Conservation (phyloP, 2,888 invertebrate genomes). For the Thymelicus acteon region DNA sequence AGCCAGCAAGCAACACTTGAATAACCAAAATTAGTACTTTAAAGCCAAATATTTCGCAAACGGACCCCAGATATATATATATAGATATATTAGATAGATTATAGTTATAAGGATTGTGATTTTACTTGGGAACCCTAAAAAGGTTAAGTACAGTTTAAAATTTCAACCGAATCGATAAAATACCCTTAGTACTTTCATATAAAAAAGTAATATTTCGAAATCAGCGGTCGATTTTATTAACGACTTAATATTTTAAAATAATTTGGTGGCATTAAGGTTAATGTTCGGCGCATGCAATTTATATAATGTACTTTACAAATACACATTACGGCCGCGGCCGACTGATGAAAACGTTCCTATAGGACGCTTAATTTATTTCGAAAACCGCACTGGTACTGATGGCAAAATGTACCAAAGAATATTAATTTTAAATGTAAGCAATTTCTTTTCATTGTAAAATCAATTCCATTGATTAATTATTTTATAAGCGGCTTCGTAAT, state of each 20-base stretch:
- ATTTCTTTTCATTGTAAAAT: slow-evolving; percentile 27
- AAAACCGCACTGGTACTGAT: slow-evolving; percentile 30
- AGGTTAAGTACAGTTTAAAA: too few relatives aligned
- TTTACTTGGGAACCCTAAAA: too few relatives aligned
- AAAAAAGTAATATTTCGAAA: too few relatives aligned
- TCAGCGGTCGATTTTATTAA: too few relatives aligned
- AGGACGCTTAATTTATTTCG: slow-evolving; percentile 31
- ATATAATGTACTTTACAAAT: slow-evolving; percentile 28
- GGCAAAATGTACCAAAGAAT: slow-evolving; percentile 10
- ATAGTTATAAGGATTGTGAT: too few relatives aligned
- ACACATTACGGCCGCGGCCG: slow-evolving; percentile 10
- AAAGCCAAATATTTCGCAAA: too few relatives aligned
- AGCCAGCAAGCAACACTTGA: too few relatives aligned
- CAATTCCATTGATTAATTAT: slow-evolving; percentile 16
- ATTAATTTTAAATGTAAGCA: slow-evolving; percentile 31
- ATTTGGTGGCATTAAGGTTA: slow-evolving; percentile 23
- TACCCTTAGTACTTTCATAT: too few relatives aligned
- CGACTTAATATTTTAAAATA: slow-evolving; percentile 14
- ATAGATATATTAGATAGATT: too few relatives aligned
- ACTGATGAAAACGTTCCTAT: slow-evolving; percentile 25
- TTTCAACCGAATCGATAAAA: too few relatives aligned
- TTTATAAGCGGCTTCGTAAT: slow-evolving; percentile 4
- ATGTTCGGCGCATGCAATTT: slow-evolving; percentile 23
- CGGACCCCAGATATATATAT: too few relatives aligned
- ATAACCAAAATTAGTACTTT: too few relatives aligned